Conservation (phyloP, 2,113 vertebrate species). For the Seriola aureovittata region DNA sequence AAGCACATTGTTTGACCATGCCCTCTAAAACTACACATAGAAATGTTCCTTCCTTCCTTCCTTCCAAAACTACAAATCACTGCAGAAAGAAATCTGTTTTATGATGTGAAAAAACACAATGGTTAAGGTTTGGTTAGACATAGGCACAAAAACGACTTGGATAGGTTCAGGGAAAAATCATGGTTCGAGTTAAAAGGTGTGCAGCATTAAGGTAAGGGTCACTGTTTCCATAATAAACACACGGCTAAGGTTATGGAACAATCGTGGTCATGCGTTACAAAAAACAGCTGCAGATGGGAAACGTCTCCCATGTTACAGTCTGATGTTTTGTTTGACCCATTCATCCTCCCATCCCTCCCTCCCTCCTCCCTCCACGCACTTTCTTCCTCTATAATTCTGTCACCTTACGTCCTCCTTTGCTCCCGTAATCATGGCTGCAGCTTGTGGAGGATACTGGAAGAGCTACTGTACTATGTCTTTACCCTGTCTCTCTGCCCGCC, state of each 20-base stretch:
- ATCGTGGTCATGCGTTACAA: too few relatives aligned
- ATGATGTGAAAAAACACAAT: not conserved
- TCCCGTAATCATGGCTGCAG: not conserved
- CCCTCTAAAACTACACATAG: not conserved
- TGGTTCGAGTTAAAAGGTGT: too few relatives aligned
- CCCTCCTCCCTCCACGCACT: not conserved
- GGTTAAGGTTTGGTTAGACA: not conserved
- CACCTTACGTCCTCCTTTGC: not conserved
- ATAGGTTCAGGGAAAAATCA: too few relatives aligned
- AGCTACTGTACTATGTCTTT: too few relatives aligned
- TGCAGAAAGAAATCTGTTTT: not conserved
- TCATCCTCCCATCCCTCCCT: not conserved
- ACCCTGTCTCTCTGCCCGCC: too few relatives aligned
- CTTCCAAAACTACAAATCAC: not conserved
- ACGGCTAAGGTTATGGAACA: not conserved
- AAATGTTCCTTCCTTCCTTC: too few relatives aligned
- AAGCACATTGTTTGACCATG: not conserved
- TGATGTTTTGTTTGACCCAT: not conserved
- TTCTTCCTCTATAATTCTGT: too few relatives aligned
- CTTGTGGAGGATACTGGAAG: not conserved
- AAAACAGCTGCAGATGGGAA: too few relatives aligned
- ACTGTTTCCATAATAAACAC: too few relatives aligned
- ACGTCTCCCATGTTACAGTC: too few relatives aligned
- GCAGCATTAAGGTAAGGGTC: too few relatives aligned
- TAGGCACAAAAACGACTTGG: not conserved